These are phyloP conservation scores for Synanthedon vespiformis DNA, from an alignment of 2,888 invertebrate species.

Conservation along the genomic window DNA sequence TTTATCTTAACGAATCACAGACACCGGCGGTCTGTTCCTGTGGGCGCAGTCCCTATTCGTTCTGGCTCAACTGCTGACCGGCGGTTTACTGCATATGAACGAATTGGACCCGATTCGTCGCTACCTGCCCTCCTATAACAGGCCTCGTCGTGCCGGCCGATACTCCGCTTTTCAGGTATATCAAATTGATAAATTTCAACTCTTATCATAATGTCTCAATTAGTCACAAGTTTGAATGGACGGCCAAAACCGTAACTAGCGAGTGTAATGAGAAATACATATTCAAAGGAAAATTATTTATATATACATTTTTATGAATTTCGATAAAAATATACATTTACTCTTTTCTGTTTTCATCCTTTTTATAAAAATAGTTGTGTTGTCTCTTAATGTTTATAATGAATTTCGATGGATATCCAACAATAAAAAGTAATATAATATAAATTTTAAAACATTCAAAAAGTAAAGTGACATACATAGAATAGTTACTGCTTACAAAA, in stretches of 20 bases:
- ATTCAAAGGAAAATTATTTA: not conserved
- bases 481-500: not conserved
- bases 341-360: too few species aligned
- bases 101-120: constrained; percentile 96
- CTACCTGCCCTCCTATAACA: constrained; percentile 94
- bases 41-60: constrained; percentile 98
- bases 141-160: constrained; percentile 90
- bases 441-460: too few species aligned
- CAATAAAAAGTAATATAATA: too few species aligned
- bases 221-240: not conserved
- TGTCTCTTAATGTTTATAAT: too few species aligned
- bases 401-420: too few species aligned
- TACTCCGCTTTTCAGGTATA: constrained; percentile 96
- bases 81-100: constrained; percentile 89
- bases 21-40: constrained; percentile 78
- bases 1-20: constrained; percentile 17
- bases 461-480: too few species aligned
- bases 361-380: too few species aligned
- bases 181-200: not conserved
- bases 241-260: too few species aligned
- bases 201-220: not conserved
- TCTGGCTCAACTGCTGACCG: constrained; percentile 91
- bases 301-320: too few species aligned
- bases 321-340: too few species aligned
- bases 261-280: not conserved